Evolutionary conservation across 1,140 invertebrate species (phyloP), one percentile per base, ranked within the genome.

Genomic region (Drosophila murphyi): DNA sequence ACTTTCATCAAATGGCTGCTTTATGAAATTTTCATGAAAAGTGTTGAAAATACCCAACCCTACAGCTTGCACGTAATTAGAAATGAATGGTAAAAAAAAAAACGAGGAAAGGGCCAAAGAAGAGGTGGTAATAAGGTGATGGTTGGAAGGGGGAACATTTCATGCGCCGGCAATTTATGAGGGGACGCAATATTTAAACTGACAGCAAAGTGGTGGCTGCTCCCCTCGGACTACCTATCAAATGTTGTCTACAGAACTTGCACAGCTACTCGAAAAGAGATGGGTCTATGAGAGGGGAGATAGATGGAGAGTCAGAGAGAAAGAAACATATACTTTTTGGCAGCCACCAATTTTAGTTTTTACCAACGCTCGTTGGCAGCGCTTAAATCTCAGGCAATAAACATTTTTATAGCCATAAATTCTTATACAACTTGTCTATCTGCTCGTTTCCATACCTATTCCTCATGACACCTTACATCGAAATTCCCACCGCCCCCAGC

Each of bases 351-450:
- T 45, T 47, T 3, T 34, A 31, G 34, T 45, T 43, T 37, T 12
- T 41, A n/a, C 34, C 51, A 50, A 50, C 52, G 41, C 34, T 47
- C 28, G 62, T 20, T 47, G 54, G 39, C 43, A 67, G 69, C 64
- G 76, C 73, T 64, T 43, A 83, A 85, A 71, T 83, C 80, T 72
- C 69, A 78, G 78, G 85, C 85, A 80, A 89, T 89, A 89, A 89
- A 89, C 75, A 86, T 85, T 85, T 90, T 89, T 85, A 89, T 79
- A 89, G 78, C 65, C 85, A 89, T 88, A 88, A 88, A 88, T 88
- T 88, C 71, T 78, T 80, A 70, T 72, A 63, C 28, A 75, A 73
- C 78, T 71, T 57, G 67, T 62, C 59, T 70, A 52, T 68, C 59
- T 51, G 34, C n/a, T 12, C 39, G 31, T 48, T 64, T 39, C 45